phyloP scores from a whole-genome alignment of 1,140 invertebrate genomes.

The Caenorhabditis inopinata region DNA sequence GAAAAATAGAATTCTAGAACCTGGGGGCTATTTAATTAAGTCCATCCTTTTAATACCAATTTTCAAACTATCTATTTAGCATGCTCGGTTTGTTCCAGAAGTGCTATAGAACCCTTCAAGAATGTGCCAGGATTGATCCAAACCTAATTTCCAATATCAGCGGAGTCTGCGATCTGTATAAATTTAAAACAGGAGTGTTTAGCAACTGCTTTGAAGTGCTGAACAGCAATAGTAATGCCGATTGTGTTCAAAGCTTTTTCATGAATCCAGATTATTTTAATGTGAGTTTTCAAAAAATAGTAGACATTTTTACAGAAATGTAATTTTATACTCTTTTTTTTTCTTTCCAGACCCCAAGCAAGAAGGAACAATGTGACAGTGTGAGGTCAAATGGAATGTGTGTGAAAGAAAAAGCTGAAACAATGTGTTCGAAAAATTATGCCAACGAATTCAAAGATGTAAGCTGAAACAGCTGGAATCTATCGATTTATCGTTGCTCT shows the following conservation, averaged over 20 bases:
- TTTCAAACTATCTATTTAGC: too few relatives aligned
- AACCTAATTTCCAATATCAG: background rate
- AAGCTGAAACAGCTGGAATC: background rate
- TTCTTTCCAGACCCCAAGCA: background rate
- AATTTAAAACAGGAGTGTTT: background rate
- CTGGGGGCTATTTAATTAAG: too few relatives aligned
- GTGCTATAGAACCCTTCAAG: background rate
- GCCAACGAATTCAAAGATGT: background rate
- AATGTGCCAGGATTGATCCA: background rate
- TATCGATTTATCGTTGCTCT: background rate
- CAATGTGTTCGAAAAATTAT: background rate
- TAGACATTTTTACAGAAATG: too few relatives aligned
- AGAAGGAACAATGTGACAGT: background rate
- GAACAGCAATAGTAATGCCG: background rate
- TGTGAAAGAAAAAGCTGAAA: background rate
- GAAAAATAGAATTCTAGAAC: too few relatives aligned
- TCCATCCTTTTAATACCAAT: too few relatives aligned
- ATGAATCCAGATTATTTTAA: background rate
- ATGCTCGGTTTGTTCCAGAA: background rate
- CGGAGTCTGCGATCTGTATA: background rate
- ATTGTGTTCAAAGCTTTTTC: background rate
- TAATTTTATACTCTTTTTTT: too few relatives aligned
- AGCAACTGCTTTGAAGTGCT: background rate
- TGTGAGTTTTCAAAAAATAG: background rate
- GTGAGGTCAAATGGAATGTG: constrained; percentile 9